Percentiles rank a stretch among this genome's conserved stretches.
phyloP scores from a whole-genome alignment of 2,113 vertebrate species.

The Embiotoca jacksoni region DNA sequence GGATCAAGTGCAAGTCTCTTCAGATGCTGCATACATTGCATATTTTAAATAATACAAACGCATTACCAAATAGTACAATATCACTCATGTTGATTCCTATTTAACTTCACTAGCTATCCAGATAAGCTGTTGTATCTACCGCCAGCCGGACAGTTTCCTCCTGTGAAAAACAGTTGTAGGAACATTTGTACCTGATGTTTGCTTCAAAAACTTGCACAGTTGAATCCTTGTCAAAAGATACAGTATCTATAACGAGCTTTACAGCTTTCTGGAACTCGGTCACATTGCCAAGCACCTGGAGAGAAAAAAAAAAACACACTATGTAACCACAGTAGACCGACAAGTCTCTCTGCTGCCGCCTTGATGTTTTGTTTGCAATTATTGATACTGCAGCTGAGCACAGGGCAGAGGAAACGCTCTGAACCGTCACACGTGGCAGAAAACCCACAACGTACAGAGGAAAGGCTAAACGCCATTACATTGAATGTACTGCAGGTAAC shows the following conservation, averaged over 20 bases:
- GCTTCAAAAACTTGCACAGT: slow-evolving; percentile 99
- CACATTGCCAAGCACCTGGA: slow-evolving; percentile 96
- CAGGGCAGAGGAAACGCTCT: neutral
- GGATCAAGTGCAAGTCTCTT: no score
- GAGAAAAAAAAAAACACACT: slow-evolving; percentile 29
- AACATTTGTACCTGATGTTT: slow-evolving; percentile 91
- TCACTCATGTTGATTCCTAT: no score
- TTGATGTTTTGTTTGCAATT: neutral
- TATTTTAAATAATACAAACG: no score
- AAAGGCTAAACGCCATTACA: slow-evolving; percentile 2
- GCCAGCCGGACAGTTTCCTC: no score
- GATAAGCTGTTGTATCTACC: neutral
- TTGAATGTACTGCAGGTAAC: neutral
- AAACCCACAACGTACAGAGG: slow-evolving; percentile 17
- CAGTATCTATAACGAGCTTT: slow-evolving; percentile 94
- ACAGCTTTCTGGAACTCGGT: slow-evolving; percentile 97
- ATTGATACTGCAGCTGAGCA: neutral
- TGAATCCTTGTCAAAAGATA: slow-evolving; percentile 98
- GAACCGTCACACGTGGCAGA: neutral
- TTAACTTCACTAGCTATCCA: neutral
- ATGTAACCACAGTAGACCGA: slow-evolving; percentile 1
- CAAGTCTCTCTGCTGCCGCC: neutral
- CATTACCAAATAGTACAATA: no score
- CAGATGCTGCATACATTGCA: no score
- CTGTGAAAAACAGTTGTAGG: no score